Conservation (phyloP, 2,797 vertebrate species). For the Molossus molossus region DNA sequence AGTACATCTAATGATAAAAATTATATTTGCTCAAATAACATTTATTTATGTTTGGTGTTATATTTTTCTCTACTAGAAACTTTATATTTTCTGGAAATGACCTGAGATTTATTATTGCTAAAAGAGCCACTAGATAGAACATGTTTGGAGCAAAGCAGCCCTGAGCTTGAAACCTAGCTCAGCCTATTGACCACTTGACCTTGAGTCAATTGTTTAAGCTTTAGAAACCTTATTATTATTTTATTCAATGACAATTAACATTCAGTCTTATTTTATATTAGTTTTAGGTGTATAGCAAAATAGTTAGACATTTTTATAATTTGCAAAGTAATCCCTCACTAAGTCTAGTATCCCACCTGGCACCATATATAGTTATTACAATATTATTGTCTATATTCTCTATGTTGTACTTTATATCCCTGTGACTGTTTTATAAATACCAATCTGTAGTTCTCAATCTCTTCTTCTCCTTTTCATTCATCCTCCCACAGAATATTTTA, state of each 20-base stretch:
- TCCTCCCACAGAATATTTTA: constrained; percentile 40
- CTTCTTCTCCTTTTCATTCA: not conserved
- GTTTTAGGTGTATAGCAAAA: not conserved
- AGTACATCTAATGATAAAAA: constrained; percentile 80
- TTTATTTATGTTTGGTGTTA: constrained; percentile 74
- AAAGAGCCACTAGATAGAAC: not conserved
- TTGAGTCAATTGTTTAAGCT: not conserved
- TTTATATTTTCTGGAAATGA: not conserved
- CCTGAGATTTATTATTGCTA: not conserved
- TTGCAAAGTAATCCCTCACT: not conserved
- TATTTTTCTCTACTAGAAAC: constrained; percentile 61
- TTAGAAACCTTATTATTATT: not conserved
- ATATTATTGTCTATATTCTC: not conserved
- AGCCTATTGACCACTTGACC: not conserved
- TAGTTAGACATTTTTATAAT: not conserved
- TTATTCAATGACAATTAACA: not conserved
- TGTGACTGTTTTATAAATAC: not conserved
- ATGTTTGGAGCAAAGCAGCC: not conserved
- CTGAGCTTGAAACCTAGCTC: not conserved
- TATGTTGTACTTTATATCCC: not conserved
- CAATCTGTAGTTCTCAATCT: not conserved
- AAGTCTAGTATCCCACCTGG: not conserved
- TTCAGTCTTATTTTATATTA: not conserved
- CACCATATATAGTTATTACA: not conserved
- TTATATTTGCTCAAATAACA: constrained; percentile 80